phyloP scores from a whole-genome alignment of 2,113 vertebrate species.

The Psammodynastes pulverulentus region DNA sequence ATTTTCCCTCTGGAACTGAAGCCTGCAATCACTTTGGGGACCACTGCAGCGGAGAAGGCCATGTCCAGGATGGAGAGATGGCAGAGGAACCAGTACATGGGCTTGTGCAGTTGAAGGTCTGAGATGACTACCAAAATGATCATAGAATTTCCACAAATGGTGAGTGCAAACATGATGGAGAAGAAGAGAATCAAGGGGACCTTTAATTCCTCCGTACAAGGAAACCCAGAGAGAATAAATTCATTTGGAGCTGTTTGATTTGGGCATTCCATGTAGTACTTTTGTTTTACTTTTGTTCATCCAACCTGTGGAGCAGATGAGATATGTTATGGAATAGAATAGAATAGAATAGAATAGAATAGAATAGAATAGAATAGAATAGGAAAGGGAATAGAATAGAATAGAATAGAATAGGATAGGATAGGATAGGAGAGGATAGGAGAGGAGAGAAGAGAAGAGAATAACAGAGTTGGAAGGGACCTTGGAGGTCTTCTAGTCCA shows the following conservation, averaged over 20 bases:
- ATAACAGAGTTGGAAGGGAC: no score
- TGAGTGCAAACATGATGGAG: conserved; percentile 49
- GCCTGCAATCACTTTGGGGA: conserved; percentile 63
- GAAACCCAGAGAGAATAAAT: conserved; percentile 58
- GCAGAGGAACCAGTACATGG: conserved; percentile 65
- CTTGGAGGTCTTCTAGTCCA: no score
- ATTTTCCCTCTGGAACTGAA: conserved; percentile 43
- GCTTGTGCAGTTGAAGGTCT: conserved; percentile 51
- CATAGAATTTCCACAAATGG: conserved; percentile 53
- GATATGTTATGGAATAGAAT: no score
- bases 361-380: no score
- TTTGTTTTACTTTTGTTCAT: no score
- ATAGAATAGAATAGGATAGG: no score
- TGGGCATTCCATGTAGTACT: conserved; percentile 41
- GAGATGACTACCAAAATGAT: conserved; percentile 52
- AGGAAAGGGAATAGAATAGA: no score
- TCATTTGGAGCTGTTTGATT: conserved; percentile 37
- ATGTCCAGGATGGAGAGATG: conserved; percentile 63
- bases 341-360: no score
- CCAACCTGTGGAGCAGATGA: no score
- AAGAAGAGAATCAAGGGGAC: conserved; percentile 40
- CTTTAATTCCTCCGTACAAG: conserved; percentile 33
- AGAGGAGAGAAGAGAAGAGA: no score
- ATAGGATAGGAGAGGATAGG: no score
- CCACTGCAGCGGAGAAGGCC: conserved; percentile 58